These are phyloP conservation scores for Noctuana brunneofusca DNA, from an alignment of 2,888 invertebrate genomes.

Conservation along the genomic window DNA sequence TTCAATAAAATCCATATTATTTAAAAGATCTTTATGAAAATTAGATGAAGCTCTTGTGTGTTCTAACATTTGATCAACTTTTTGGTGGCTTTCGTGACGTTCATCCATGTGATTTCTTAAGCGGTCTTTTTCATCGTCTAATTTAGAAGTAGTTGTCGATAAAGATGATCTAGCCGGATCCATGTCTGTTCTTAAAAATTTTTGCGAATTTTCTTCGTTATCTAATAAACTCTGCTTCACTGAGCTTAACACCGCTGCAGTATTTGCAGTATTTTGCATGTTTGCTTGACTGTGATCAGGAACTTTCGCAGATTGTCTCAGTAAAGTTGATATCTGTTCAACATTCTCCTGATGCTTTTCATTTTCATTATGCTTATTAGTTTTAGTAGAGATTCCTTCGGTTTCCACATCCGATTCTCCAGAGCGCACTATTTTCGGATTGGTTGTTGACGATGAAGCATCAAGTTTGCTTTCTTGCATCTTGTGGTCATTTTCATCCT, in stretches of 20 bases:
- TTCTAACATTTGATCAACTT: background rate
- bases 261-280: background rate
- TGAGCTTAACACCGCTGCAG: background rate
- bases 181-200: conserved; percentile 5
- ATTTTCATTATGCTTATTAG: background rate
- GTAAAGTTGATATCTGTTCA: conserved; percentile 2
- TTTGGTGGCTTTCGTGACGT: background rate
- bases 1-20: conserved; percentile 30
- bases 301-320: background rate
- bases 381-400: background rate
- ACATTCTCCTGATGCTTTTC: background rate
- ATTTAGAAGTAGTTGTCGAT: background rate
- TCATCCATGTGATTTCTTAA: conserved; percentile 13
- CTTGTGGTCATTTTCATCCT: conserved; percentile 1
- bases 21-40: conserved; percentile 28
- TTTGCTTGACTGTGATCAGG: background rate
- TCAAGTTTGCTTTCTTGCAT: background rate
- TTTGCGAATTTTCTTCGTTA: background rate
- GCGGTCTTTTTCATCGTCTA: conserved; percentile 11
- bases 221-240: background rate
- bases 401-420: background rate
- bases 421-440: background rate
- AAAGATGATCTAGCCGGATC: conserved; percentile 1
- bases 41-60: conserved; percentile 19
- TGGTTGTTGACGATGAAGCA: background rate